Conservation (phyloP, 2,888 invertebrate species). For the Eurois occulta region DNA sequence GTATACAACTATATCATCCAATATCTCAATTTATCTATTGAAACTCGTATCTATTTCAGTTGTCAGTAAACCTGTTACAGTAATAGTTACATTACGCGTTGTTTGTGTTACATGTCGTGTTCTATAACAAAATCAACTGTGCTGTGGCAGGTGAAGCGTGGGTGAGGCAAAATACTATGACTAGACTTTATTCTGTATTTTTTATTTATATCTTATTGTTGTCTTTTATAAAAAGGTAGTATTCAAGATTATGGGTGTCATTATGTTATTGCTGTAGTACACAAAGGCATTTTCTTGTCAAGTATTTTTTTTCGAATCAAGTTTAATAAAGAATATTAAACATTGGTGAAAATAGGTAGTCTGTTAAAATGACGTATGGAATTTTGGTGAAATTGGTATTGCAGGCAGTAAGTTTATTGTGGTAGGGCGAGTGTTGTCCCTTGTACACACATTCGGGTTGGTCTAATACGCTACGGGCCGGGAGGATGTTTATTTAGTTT, state of each 20-base stretch:
- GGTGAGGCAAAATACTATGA: conserved; percentile 56
- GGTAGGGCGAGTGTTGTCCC: neutral
- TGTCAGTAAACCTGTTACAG: conserved; percentile 52
- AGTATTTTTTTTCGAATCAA: neutral
- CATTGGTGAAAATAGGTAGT: neutral
- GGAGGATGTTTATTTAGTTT: neutral
- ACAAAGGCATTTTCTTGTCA: neutral
- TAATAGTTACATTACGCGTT: conserved; percentile 41
- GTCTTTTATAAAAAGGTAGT: neutral
- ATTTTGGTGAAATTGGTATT: neutral
- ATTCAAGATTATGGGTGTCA: neutral
- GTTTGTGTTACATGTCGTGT: conserved; percentile 45
- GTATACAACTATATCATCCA: conserved; percentile 36
- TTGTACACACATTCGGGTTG: neutral
- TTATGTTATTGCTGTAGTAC: conserved; percentile 9
- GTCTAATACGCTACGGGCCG: neutral
- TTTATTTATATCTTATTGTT: neutral
- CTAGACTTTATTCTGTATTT: neutral
- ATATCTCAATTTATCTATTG: conserved; percentile 42
- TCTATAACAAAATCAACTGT: conserved; percentile 70
- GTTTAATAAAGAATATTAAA: neutral
- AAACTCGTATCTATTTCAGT: conserved; percentile 35
- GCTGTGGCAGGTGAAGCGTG: conserved; percentile 80
- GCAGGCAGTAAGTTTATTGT: neutral
- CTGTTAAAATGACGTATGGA: neutral